Conservation (phyloP, 2,113 vertebrate genomes). For the Mesitornis unicolor region DNA sequence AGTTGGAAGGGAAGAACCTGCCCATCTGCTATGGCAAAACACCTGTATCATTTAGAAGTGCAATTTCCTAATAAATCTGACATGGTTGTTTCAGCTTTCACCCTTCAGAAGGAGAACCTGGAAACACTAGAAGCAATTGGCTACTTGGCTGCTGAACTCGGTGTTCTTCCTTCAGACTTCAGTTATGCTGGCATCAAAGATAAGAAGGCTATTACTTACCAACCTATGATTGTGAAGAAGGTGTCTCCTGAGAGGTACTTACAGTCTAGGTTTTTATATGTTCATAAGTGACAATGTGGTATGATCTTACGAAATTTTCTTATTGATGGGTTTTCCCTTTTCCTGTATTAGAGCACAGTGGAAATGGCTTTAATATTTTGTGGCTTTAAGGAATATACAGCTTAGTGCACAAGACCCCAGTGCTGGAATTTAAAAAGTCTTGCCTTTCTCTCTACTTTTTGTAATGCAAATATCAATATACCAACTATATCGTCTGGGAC, state of each 20-base stretch:
- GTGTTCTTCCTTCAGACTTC: conserved; percentile 91
- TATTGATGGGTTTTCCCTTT: not conserved
- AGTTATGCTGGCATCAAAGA: conserved; percentile 96
- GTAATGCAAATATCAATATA: not conserved
- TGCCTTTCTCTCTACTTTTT: not conserved
- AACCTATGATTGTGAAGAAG: conserved; percentile 94
- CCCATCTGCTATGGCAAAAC: not conserved
- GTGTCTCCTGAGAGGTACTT: conserved; percentile 85
- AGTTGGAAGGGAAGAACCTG: not conserved
- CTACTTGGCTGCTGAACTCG: conserved; percentile 85
- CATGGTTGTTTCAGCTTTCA: conserved; percentile 83
- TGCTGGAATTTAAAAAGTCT: not conserved
- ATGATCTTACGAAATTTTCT: not conserved
- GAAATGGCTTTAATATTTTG: not conserved
- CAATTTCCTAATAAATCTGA: not conserved
- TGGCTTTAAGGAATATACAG: not conserved
- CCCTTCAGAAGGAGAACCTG: conserved; percentile 90
- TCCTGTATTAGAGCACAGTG: not conserved
- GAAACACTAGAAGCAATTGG: conserved; percentile 92
- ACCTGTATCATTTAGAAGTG: not conserved
- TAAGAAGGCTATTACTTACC: conserved; percentile 90
- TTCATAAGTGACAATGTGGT: not conserved
- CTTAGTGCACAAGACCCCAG: not conserved
- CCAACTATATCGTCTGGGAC: not conserved
- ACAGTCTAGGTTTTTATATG: not conserved